Base-by-base conservation (phyloP, 2,888 invertebrate species). In the Dorcus hopei region DNA sequence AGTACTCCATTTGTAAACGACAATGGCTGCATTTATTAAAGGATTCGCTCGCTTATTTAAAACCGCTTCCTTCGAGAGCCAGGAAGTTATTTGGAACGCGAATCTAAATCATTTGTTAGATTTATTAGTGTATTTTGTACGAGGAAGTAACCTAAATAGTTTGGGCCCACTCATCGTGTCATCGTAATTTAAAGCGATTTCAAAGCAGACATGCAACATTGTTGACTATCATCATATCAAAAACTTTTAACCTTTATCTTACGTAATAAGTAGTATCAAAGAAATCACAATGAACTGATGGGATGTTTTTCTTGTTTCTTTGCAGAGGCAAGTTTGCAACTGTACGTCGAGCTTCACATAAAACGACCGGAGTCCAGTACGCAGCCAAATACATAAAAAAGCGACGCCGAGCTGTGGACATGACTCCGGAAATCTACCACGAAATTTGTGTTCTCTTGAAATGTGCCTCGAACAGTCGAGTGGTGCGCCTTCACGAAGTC, bases 251-350 rank as follows among this genome's bases (percentile, higher is more conserved):
- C 26, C 26, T 4, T 33, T 33, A 4, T 6, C 26, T 33, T 33
- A 19, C 2, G 19, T 19, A 19, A 19, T 19, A 14, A 1, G 1
- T 14, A 19, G 19, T 19, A 19, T 3, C 19, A 19, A 3, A 19
- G 2, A 19, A 19, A 19, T 19, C 19, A 19, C 19, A 19, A 19
- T 19, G 2, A 19, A 19, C 19, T 19, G 19, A 19, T 19, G 3
- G 19, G 3, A 19, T 19, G 0, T 3, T 19, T 33, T 33, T 33
- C 26, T 33, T 33, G 1, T 19, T 45, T 66, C 67, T 66, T 85
- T 88, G n/a, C 89, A 97, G 97, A 79, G 97, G 97, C 54, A 97
- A 97, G 82, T 97, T 96, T 79, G 97, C 97, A 50, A 92, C 95
- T 66, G 97, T 97, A 66, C 89, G 93, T 75, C 89, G 93, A 79